Evolutionary conservation across 1,140 invertebrate species (phyloP), one percentile per base, ranked within the genome.

Genomic region (Drosophila takahashii): DNA sequence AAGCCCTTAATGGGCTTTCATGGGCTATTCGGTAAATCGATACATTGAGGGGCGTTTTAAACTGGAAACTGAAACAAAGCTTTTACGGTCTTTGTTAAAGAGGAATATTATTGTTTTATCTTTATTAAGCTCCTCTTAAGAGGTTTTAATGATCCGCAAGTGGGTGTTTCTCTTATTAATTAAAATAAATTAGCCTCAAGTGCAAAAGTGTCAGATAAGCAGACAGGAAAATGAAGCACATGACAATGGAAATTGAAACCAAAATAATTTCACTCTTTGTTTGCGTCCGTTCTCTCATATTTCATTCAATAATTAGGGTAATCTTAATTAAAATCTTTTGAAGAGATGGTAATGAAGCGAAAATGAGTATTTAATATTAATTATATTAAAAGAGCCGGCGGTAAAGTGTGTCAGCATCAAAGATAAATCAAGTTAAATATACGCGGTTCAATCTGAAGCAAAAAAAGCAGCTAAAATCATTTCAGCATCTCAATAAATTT

Each of bases 11-110:
- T 44, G 41, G 48, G 59, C 45, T 50, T 64, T 48, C 10, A 64
- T 67, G 36, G 59, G n/a, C 61, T 39, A 60, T 48, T 66, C 27
- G 18, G 45, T 34, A 34, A 67, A 67, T 67, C 59, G 64, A 67
- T 67, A 67, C 45, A 34, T n/a, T 44, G 48, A 18, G 39, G 29
- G 34, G 18, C 44, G 27, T 41, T 65, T 13, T 11, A 37, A 50
- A 66, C 10, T 27, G 26, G 22, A 26, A 66, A 22, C 22, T 36
- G 41, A 29, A 45, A 29, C 57, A 29, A 45, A 47, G 42, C 58
- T 48, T 48, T 48, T 47, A 48, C 13, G 26, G 58, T 3, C n/a
- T 34, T 51, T 27, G 34, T 32, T 41, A 13, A 27, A 16, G n/a
- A 9, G 15, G 2, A 16, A 16, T 16, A 0, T 34, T 4, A 2